Base-by-base conservation (phyloP, 2,113 vertebrate species). In the Chionomys nivalis region DNA sequence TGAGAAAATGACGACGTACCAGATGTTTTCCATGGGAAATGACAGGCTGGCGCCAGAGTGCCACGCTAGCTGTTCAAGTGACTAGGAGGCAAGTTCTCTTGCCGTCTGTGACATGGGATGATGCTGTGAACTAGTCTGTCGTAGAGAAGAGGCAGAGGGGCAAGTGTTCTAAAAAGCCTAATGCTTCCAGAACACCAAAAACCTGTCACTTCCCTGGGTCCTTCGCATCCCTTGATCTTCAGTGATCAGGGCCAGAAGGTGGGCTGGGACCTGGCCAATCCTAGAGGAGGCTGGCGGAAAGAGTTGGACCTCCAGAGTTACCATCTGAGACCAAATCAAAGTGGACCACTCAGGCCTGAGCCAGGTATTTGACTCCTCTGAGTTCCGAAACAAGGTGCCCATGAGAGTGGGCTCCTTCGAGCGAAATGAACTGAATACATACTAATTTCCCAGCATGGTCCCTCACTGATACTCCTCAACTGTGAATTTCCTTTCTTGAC, bases 401-500 rank as follows among this genome's bases (percentile, higher is more conserved):
- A 0, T 21, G 10, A 47, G 17, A 10, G 23, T 39, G 36, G 39
- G 36, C 24, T 79, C 85, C 63, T 90, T 28, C 61, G 79, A 82
- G n/a, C 26, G 33, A 83, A 68, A 23, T 88, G 66, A 93, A 76
- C 26, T 28, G 39, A 58, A 49, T 77, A 26, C 17, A 12, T 36
- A 55, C 49, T 47, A 68, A 85, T 63, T 36, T 28, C 55, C 36
- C 78, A 24, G 28, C 81, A 19, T 33, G 31, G 49, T 39, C 42
- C 36, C 90, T 2, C 55, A 10, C 26, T 28, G 73, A 44, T 28
- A 14, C 24, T 31, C 66, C 39, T 3, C 42, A 28, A 24, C 47
- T 47, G 4, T 63, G 21, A 89, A 76, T 58, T 9, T 39, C 72
- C 81, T 91, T 5, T 87, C 70, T 85, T 95, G 70, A 93, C 87